Base-by-base conservation (phyloP, 1,140 invertebrate genomes). In the Zaprionus africanus region DNA sequence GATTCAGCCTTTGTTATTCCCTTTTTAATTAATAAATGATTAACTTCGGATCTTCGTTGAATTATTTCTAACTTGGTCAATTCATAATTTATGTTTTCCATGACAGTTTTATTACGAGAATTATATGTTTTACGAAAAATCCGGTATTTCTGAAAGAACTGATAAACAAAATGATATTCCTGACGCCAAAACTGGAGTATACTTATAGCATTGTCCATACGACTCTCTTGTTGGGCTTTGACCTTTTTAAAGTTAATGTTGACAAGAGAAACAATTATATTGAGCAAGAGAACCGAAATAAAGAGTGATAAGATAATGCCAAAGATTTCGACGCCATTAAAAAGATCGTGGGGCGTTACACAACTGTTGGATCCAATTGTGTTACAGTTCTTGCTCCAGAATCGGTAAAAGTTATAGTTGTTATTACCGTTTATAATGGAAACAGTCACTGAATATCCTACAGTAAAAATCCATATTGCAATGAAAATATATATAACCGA, bases 341-440 rank as follows among this genome's bases (percentile, higher is more conserved):
- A 77, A 0, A 91, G n/a, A 24, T 91, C 81, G 24, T 64, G 22
- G 1, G 82, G 78, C 17, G 54, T 56, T 5, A 81, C 51, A 12
- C 70, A 72, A 5, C 5, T 19, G 51, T 62, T 85, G n/a, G 78
- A 92, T 1, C 90, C 90, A 4, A 91, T 80, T 7, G 82, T 59
- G n/a, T 73, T 85, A 56, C 77, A 79, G 60, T 81, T 78, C 53
- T 77, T 76, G 19, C 79, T 77, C 53, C 72, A 79, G 0, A 92
- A 57, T 1, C 13, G 22, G 11, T 75, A 75, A 4, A 90, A 81
- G 9, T 73, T 46, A 0, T 17, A 17, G 22, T 77, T 78, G 31
- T 79, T 75, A 46, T 85, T 92, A 7, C 83, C 90, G 66, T 92
- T 90, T 0, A 91, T 81, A 26, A 69, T 81, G 0, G 72, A 72